phyloP scores from a whole-genome alignment of 2,113 vertebrate species.

The Turnix velox region DNA sequence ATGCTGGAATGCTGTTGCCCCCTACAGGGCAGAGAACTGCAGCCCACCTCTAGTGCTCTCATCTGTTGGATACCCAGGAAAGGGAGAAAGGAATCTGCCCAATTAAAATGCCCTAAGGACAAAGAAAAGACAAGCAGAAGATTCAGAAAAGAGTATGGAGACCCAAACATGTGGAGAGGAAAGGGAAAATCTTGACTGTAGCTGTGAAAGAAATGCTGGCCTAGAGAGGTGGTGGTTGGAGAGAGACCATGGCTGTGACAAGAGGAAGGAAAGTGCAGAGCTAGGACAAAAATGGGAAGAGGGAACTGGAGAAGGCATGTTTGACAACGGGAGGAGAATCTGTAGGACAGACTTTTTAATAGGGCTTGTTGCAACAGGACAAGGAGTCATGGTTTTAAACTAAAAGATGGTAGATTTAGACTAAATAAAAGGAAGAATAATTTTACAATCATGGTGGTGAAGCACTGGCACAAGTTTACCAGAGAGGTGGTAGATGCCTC shows the following conservation, averaged over 20 bases:
- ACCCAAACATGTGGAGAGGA: neutral
- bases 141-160: neutral
- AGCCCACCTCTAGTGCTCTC: neutral
- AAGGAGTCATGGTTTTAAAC: neutral
- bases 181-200: neutral
- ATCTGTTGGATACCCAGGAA: neutral
- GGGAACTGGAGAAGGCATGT: neutral
- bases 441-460: neutral
- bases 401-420: neutral
- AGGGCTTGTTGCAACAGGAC: neutral
- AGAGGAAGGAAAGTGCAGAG: neutral
- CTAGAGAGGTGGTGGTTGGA: neutral
- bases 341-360: neutral
- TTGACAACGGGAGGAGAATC: neutral
- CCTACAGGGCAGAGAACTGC: neutral
- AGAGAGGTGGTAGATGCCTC: neutral
- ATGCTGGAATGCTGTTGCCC: fast-evolving
- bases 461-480: neutral
- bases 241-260: neutral
- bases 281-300: neutral
- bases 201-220: neutral
- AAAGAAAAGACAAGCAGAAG: neutral
- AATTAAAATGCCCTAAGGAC: neutral
- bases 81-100: neutral
- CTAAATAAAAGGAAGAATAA: neutral